These are phyloP conservation scores for Phaethornis superciliosus DNA, from an alignment of 2,113 vertebrate species.

Conservation along the genomic window DNA sequence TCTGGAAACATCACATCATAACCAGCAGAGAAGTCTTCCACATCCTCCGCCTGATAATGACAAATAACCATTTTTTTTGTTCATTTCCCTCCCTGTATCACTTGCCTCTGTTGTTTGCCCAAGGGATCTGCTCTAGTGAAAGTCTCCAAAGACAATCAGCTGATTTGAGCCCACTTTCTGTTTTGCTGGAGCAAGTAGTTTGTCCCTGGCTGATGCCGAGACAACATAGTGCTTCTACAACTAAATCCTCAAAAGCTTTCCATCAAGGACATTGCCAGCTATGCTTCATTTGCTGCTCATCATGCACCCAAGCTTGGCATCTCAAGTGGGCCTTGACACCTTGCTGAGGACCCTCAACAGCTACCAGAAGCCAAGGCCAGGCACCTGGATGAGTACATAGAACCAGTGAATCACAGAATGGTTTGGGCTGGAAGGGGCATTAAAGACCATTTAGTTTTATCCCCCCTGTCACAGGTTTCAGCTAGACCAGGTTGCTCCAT, in stretches of 20 bases:
- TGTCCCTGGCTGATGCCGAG: background rate
- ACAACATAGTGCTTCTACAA: background rate
- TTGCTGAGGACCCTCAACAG: background rate
- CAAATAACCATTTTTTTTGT: background rate
- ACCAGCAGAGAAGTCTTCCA: constrained; percentile 2
- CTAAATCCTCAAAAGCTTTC: background rate
- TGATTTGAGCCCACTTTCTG: background rate
- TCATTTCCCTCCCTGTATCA: background rate
- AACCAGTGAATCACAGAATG: no score
- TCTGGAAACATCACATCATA: background rate
- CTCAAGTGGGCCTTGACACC: background rate
- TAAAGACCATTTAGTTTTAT: no score
- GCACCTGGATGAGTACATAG: background rate
- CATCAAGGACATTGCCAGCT: background rate
- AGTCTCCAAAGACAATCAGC: background rate
- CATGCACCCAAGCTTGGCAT: background rate
- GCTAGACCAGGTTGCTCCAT: no score
- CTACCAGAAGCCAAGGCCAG: background rate
- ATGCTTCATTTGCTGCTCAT: background rate
- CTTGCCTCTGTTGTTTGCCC: background rate
- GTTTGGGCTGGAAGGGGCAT: no score
- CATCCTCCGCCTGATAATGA: background rate
- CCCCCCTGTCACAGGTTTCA: no score
- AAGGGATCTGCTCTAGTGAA: background rate
- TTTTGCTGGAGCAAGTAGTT: background rate